Base-by-base conservation (phyloP, 2,113 vertebrate species). In the Oreotragus oreotragus region DNA sequence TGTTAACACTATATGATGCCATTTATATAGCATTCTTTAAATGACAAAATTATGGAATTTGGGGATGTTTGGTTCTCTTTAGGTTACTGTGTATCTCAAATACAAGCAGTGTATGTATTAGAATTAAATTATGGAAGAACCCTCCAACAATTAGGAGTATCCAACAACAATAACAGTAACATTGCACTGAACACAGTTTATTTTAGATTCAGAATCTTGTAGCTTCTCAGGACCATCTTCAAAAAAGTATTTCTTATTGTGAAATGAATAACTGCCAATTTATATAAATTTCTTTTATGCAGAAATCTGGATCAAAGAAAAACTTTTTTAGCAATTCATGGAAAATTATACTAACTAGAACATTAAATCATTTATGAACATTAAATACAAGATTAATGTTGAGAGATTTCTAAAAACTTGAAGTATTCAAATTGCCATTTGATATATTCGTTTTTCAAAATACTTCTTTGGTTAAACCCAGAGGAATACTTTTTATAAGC, bases 311-410 rank as follows among this genome's bases (percentile, higher is more conserved):
- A 58, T 70, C 28, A 80, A 64, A 84, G n/a, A 84, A 94, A 94
- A 90, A 43, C 12, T 84, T 90, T 6, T 57, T 90, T 51, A 60
- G 25, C 33, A 60, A 94, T 89, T 89, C 60, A 83, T 49, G 33
- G 55, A 73, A 89, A 84, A 83, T 73, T 73, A 58, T 58, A 39
- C 51, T 88, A 47, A 88, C 36, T 84, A 43, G 33, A 95, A 90
- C 58, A 84, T 43, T 58, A 70, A 88, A 77, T 77, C n/a, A 76
- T 84, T 62, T 77, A 62, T 62, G 27, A 60, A 49, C 66, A 53
- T 51, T 84, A 90, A 90, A 90, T 85, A 77, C 76, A 90, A 95
- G 19, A 84, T 85, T 95, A 90, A 94, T 79, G 12, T 64, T 45
- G 66, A 36, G 45, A 84, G 3, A 57, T 33, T 77, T 85, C 36